phyloP scores from a whole-genome alignment of 2,888 invertebrate species.

The Clusia tigrina region DNA sequence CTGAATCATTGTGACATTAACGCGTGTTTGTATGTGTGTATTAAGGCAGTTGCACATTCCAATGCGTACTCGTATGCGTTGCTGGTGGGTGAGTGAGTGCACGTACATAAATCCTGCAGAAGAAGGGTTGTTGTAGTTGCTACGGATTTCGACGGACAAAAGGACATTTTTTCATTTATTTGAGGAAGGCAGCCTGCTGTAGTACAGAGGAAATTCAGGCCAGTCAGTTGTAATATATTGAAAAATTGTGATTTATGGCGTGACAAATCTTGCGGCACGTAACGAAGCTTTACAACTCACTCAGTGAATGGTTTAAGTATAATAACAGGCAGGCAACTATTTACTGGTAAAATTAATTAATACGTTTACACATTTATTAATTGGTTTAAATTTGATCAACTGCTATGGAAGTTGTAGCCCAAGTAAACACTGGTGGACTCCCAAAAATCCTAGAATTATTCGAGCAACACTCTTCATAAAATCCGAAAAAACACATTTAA shows the following conservation, averaged over 20 bases:
- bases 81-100: not conserved
- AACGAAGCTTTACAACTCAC: slow-evolving; percentile 26
- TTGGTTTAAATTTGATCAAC: too few species aligned
- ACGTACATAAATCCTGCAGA: slow-evolving; percentile 29
- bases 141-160: not conserved
- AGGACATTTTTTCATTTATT: not conserved
- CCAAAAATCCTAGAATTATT: too few species aligned
- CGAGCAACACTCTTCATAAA: too few species aligned
- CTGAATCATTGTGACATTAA: slow-evolving; percentile 17
- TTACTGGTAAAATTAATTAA: too few species aligned
- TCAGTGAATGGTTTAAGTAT: too few species aligned
- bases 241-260: slow-evolving; percentile 53
- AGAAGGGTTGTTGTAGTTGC: slow-evolving; percentile 21
- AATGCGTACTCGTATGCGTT: slow-evolving; percentile 14
- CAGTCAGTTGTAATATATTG: slow-evolving; percentile 26
- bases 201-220: not conserved
- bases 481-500: too few species aligned
- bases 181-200: not conserved
- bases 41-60: slow-evolving; percentile 17
- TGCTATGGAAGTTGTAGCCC: too few species aligned
- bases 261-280: slow-evolving; percentile 44
- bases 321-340: too few species aligned
- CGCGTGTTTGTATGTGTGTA: not conserved
- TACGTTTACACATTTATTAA: too few species aligned
- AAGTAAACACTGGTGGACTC: too few species aligned